These are phyloP conservation scores for Brachyptera putata DNA, from an alignment of 2,888 invertebrate genomes.

Conservation along the genomic window DNA sequence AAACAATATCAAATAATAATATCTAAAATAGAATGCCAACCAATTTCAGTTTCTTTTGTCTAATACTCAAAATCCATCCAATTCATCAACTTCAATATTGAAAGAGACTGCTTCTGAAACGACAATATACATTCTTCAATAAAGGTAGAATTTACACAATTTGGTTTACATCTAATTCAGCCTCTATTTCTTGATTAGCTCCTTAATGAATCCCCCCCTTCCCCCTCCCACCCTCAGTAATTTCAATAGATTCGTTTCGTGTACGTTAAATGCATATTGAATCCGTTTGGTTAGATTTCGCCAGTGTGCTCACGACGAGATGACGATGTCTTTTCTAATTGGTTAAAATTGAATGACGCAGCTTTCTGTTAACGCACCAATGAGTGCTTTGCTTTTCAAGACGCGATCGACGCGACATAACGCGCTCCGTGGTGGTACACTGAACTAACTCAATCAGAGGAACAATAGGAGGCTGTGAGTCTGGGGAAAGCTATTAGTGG, in stretches of 20 bases:
- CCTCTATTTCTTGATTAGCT: too few species aligned
- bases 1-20: too few species aligned
- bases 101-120: too few species aligned
- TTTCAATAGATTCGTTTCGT: slow-evolving; percentile 12
- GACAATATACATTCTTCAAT: too few species aligned
- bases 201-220: slow-evolving; percentile 9
- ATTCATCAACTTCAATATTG: too few species aligned
- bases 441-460: slow-evolving; percentile 9
- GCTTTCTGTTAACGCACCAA: slow-evolving; percentile 15
- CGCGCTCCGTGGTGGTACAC: not conserved
- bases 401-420: too few species aligned
- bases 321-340: slow-evolving; percentile 9
- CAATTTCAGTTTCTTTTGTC: too few species aligned
- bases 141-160: too few species aligned
- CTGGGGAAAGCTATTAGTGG: not conserved
- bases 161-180: not conserved
- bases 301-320: not conserved
- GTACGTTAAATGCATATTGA: slow-evolving; percentile 16
- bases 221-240: too few species aligned
- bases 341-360: slow-evolving; percentile 16
- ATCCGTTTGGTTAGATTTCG: slow-evolving; percentile 10
- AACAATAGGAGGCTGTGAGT: not conserved
- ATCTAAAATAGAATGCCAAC: too few species aligned
- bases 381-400: not conserved
- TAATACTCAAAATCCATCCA: too few species aligned